These are phyloP conservation scores for Hemistola chrysoprasaria DNA, from an alignment of 2,888 invertebrate genomes.

Conservation along the genomic window DNA sequence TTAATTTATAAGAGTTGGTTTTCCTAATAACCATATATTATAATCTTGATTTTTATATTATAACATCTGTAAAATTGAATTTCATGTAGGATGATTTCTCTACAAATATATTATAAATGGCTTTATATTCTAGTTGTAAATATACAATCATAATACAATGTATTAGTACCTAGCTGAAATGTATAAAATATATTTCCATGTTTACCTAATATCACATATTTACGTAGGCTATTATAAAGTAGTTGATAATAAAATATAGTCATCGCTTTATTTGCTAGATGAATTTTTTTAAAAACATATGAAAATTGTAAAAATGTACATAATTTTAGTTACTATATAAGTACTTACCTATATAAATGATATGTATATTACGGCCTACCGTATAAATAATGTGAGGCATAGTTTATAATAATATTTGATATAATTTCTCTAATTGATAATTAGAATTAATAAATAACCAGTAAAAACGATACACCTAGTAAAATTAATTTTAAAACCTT, in stretches of 20 bases:
- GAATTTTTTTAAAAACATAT: constrained; percentile 27
- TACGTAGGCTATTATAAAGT: constrained; percentile 18
- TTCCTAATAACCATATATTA: too few relatives aligned
- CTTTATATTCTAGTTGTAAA: constrained; percentile 15
- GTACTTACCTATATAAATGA: constrained; percentile 19
- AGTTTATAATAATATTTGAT: constrained; percentile 13
- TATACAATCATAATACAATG: constrained; percentile 3
- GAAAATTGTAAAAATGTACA: constrained; percentile 37
- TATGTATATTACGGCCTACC: constrained; percentile 19
- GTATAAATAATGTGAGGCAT: constrained; percentile 17
- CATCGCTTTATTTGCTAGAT: constrained; percentile 32
- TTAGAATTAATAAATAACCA: too few relatives aligned
- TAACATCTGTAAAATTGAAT: too few relatives aligned
- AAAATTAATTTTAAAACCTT: too few relatives aligned
- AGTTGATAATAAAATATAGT: constrained; percentile 19
- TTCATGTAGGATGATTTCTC: too few relatives aligned
- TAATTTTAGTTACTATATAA: constrained; percentile 20
- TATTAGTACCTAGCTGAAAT: constrained; percentile 20
- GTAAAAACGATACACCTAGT: too few relatives aligned
- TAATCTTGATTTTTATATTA: too few relatives aligned
- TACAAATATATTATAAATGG: constrained; percentile 8
- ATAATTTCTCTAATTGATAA: too few relatives aligned
- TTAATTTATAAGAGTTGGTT: constrained; percentile 1
- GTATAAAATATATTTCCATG: constrained; percentile 29
- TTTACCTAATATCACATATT: constrained; percentile 23